These are phyloP conservation scores for crab-eating macaque (Macaca fascicularis) DNA, from an alignment of 2,113 vertebrate genomes.

Conservation along the genomic window T2T-MFA8v1.1 NC_088378.1:131692501-131693000, in stretches of 20 bases:
- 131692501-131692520: neutral
- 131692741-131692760: neutral
- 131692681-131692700: neutral
- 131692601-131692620: neutral
- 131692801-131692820: neutral
- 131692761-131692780: neutral
- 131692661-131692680: neutral
- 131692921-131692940: neutral
- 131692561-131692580: neutral
- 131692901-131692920: neutral
- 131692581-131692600: neutral
- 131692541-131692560: accelerated
- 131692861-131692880: neutral
- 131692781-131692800: neutral
- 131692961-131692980: neutral
- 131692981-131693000: neutral
- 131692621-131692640: neutral
- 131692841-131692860: neutral
- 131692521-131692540: neutral
- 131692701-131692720: neutral
- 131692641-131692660: neutral
- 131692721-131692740: accelerated
- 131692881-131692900: neutral
- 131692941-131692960: neutral
- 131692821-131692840: neutral